A percentile compares a stretch with the other conserved stretches of the same genome.
Conservation (phyloP, 2,113 vertebrate species). For the Charina bottae region DNA sequence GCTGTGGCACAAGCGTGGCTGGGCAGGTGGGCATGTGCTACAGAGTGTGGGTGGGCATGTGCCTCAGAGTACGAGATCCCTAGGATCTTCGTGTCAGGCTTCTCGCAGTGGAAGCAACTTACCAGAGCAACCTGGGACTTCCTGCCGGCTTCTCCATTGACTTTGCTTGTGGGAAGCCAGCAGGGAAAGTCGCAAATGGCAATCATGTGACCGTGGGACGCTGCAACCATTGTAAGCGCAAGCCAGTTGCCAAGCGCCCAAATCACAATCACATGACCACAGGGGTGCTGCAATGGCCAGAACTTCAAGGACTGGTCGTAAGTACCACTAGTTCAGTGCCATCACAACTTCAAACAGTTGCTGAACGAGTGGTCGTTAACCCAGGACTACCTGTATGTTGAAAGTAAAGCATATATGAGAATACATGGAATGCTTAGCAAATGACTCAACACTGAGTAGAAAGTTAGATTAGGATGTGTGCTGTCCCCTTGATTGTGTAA, state of each 20-base stretch:
- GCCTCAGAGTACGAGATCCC: not conserved
- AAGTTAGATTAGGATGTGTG: not conserved
- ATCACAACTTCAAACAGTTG: not conserved
- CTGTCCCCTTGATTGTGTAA: not conserved
- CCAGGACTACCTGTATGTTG: not conserved
- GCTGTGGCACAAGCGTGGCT: not conserved
- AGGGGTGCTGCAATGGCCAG: too few relatives aligned
- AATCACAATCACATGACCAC: too few relatives aligned
- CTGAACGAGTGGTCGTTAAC: not conserved
- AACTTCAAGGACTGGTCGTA: not conserved
- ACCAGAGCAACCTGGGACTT: not conserved
- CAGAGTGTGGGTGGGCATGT: not conserved
- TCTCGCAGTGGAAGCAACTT: not conserved
- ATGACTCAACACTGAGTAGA: not conserved
- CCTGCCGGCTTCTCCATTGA: not conserved
- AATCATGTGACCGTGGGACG: too few relatives aligned
- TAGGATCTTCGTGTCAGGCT: not conserved
- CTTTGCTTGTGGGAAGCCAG: not conserved
- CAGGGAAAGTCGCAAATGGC: too few relatives aligned
- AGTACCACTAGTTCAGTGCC: not conserved
- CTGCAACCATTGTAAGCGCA: too few relatives aligned
- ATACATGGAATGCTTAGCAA: not conserved
- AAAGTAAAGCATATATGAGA: not conserved
- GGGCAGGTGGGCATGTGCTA: not conserved
- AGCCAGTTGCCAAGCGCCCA: too few relatives aligned